These are phyloP conservation scores for Allacma fusca DNA, from an alignment of 2,888 invertebrate species.

Conservation along the genomic window DNA sequence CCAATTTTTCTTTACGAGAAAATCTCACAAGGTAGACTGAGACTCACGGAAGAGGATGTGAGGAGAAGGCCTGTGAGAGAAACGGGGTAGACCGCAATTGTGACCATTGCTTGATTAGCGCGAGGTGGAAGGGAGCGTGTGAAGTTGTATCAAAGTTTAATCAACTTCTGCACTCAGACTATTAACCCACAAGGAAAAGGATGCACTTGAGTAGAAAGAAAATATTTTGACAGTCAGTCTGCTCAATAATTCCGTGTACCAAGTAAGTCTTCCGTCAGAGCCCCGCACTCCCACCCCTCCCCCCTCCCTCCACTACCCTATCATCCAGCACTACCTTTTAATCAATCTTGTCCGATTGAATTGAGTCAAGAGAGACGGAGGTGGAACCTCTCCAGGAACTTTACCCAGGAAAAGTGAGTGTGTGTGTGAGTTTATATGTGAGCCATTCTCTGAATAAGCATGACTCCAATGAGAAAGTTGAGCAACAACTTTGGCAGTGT, in stretches of 20 bases:
- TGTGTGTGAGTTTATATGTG: background rate
- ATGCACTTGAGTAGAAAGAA: constrained; percentile 13
- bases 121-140: background rate
- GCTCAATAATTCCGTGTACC: background rate
- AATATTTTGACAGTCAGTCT: constrained; percentile 9
- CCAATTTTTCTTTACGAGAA: too few relatives aligned
- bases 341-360: too few relatives aligned
- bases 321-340: too few relatives aligned
- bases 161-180: constrained; percentile 2
- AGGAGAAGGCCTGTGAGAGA: background rate
- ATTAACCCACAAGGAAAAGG: background rate
- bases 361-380: too few relatives aligned
- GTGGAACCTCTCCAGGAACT: too few relatives aligned
- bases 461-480: background rate
- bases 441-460: background rate
- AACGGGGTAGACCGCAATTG: background rate
- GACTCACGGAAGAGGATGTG: background rate
- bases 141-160: background rate
- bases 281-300: background rate
- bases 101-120: background rate
- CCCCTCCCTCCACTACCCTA: background rate
- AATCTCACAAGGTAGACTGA: too few relatives aligned
- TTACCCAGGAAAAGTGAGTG: background rate
- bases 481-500: too few relatives aligned
- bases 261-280: background rate